These are phyloP conservation scores for Poecilia wingei DNA, from an alignment of 2,797 vertebrate species.

Conservation along the genomic window DNA sequence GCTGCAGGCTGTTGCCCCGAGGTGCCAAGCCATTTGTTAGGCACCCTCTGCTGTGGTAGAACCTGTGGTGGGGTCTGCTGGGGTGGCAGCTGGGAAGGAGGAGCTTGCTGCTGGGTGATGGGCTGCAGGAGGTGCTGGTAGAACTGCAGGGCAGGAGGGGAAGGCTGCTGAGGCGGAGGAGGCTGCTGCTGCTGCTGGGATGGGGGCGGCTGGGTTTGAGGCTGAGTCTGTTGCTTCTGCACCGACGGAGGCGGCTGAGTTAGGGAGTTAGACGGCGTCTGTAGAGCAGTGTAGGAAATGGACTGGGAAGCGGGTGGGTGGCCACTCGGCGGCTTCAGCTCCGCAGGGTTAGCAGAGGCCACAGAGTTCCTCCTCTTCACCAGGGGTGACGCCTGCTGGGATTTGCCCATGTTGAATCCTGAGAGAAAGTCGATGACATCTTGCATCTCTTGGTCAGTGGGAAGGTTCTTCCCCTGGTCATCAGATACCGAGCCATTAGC, in stretches of 20 bases:
- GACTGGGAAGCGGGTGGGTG: conserved; percentile 82
- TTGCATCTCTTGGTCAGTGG: conserved; percentile 99
- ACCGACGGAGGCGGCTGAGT: conserved; percentile 66
- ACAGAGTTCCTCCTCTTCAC: conserved; percentile 94
- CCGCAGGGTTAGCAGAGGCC: conserved; percentile 85
- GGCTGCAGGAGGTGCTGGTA: conserved; percentile 96
- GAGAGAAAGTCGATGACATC: conserved; percentile 99
- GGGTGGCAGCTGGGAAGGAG: conserved; percentile 79
- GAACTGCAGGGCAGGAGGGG: conserved; percentile 86
- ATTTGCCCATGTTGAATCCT: conserved; percentile 98
- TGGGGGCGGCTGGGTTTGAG: conserved; percentile 63
- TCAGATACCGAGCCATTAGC: conserved; percentile 88
- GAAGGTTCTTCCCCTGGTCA: conserved; percentile 97
- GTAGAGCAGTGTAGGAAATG: conserved; percentile 82
- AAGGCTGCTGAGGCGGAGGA: conserved; percentile 74
- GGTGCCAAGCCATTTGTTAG: conserved; percentile 89
- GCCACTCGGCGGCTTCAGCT: conserved; percentile 87
- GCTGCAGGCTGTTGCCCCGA: conserved; percentile 83
- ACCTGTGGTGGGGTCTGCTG: conserved; percentile 81
- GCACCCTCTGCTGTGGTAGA: conserved; percentile 84
- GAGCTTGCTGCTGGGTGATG: conserved; percentile 84
- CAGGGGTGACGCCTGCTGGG: conserved; percentile 94
- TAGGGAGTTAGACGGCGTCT: conserved; percentile 81
- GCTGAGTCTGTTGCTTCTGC: conserved; percentile 63
- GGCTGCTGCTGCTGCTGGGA: conserved; percentile 70